These are phyloP conservation scores for Seladonia tumulorum DNA, from an alignment of 2,888 invertebrate genomes.

Conservation along the genomic window DNA sequence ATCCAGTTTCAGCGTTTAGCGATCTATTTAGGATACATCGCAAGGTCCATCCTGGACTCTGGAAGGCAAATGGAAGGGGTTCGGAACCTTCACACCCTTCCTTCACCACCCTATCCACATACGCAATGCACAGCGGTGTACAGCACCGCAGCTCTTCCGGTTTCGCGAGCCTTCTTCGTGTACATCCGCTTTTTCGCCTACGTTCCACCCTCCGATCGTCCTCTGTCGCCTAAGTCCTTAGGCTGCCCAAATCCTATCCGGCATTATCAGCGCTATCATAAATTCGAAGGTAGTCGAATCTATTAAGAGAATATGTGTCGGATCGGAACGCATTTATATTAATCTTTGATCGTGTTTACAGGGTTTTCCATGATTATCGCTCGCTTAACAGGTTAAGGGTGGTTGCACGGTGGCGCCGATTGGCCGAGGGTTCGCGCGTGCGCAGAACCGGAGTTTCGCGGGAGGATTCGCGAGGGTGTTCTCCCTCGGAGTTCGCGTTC, in stretches of 20 bases:
- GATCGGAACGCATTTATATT: neutral
- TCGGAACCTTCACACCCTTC: neutral
- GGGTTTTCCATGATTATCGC: neutral
- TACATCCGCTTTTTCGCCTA: neutral
- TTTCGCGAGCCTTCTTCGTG: neutral
- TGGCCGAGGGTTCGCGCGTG: conserved; percentile 37
- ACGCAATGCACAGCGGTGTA: neutral
- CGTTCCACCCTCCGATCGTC: neutral
- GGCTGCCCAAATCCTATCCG: neutral
- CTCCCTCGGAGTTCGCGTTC: conserved; percentile 26
- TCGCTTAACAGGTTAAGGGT: conserved; percentile 26
- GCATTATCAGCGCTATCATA: neutral
- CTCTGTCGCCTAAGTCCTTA: neutral
- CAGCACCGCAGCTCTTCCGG: neutral
- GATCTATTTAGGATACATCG: too few species aligned
- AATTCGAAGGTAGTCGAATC: neutral
- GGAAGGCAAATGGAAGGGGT: neutral
- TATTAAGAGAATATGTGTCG: neutral
- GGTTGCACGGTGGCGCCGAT: conserved; percentile 34
- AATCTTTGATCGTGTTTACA: conserved; percentile 7
- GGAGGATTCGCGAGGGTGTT: conserved; percentile 18
- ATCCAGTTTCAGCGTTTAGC: too few species aligned
- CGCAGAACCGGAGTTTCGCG: conserved; percentile 28
- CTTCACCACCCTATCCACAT: neutral
- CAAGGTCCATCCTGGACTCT: neutral